Evolutionary conservation across 2,113 vertebrate genomes (phyloP), one percentile per base, ranked within the genome.

Genomic region (Gorsachius goisagi): DNA sequence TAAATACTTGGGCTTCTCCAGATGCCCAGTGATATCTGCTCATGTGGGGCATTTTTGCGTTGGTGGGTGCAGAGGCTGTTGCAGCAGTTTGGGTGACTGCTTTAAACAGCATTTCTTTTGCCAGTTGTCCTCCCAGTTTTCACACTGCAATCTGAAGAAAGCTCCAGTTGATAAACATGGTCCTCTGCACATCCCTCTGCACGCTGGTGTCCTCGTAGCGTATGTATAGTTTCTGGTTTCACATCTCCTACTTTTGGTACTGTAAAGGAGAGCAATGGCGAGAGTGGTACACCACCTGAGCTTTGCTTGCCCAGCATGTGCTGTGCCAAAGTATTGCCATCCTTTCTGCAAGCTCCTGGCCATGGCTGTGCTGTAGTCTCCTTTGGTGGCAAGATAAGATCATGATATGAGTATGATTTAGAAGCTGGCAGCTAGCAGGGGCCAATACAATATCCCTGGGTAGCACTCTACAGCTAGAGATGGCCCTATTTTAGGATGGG

Each of bases 361-460:
- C 5, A 1, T 24, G 23, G n/a, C n/a, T 35, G 53, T 11, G 58
- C 49, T 16, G 22, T 4, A 3, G 14, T 5, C 13, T 64, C 37
- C 58, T 58, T 33, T 30, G 28, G 83, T 16, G 59, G 58, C 39
- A n/a, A 78, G 37, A 1, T 1, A 19, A 33, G 56, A 5, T 30
- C 32, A 19, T 0, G 6, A 8, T 18, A 7, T 0, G 5, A 33
- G 27, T 8, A 9, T 2, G 44, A 28, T 39, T 26, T 39, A 66
- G 35, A 8, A 8, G 23, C 66, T 52, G 58, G 72, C 28, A 69
- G 44, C 15, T 17, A n/a, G 26, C 26, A 27, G 41, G 56, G 32
- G 19, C 14, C 26, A 17, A 23, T 26, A 52, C 14, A 39, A 26
- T 19, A 8, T 10, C 24, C 78, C 44, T 9, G 26, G 62, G n/a